These are phyloP conservation scores for Pseudotriccus pelzelni DNA, from an alignment of 2,797 vertebrate genomes.

Conservation along the genomic window DNA sequence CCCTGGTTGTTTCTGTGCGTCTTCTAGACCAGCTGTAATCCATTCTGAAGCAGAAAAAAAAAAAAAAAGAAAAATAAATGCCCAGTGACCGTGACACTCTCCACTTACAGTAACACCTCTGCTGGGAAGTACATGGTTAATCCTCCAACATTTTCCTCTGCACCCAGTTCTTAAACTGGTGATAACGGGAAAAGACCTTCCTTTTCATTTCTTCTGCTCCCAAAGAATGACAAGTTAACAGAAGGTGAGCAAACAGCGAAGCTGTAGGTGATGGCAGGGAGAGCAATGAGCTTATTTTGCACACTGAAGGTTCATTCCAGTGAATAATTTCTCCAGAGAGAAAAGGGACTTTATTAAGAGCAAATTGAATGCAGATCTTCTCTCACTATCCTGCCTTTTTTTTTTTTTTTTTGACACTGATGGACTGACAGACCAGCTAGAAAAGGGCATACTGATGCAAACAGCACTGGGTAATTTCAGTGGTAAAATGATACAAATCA, in stretches of 20 bases:
- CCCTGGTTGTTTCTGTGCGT: neutral
- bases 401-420: neutral
- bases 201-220: neutral
- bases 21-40: neutral
- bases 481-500: neutral
- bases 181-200: neutral
- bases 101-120: neutral
- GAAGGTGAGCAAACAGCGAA: neutral
- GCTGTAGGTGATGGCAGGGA: neutral
- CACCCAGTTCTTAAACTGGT: neutral
- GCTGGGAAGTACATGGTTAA: neutral
- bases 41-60: neutral
- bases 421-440: neutral
- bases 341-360: neutral
- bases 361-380: neutral
- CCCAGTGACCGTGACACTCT: neutral
- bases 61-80: neutral
- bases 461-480: neutral
- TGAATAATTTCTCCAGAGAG: constrained; percentile 4
- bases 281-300: neutral
- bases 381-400: neutral
- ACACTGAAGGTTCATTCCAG: neutral
- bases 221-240: neutral
- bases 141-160: neutral
- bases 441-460: neutral